phyloP scores from a whole-genome alignment of 2,888 invertebrate species.

The Rhorus exstirpatorius region DNA sequence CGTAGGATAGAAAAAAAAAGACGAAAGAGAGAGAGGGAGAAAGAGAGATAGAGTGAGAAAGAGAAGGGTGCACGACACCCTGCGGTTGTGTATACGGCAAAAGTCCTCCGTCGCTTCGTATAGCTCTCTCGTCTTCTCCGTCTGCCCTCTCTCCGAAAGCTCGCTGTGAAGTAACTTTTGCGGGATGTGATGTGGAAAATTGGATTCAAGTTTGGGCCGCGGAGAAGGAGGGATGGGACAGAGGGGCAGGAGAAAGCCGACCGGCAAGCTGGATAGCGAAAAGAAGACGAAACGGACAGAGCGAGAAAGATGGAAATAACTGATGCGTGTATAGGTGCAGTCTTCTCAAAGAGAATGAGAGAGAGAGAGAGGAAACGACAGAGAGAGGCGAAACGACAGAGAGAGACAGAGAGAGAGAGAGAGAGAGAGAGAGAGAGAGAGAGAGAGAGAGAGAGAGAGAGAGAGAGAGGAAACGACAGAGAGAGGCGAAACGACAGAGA shows the following conservation, averaged over 20 bases:
- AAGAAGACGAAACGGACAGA: constrained; percentile 65
- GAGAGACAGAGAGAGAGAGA: constrained; percentile 9
- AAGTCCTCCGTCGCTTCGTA: constrained; percentile 46
- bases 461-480: constrained; percentile 32
- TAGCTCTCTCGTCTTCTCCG: constrained; percentile 37
- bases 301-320: constrained; percentile 56
- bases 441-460: constrained; percentile 15
- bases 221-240: constrained; percentile 57
- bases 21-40: constrained; percentile 10
- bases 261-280: constrained; percentile 38
- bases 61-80: constrained; percentile 63
- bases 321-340: constrained; percentile 20
- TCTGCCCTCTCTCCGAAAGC: constrained; percentile 57
- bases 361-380: constrained; percentile 3
- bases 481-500: not conserved
- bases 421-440: constrained; percentile 4
- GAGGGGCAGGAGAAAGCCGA: constrained; percentile 47
- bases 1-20: constrained; percentile 4
- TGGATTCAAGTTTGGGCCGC: constrained; percentile 82
- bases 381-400: not conserved
- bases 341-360: constrained; percentile 9
- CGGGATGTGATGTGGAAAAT: constrained; percentile 84
- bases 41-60: constrained; percentile 1
- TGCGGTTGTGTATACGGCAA: constrained; percentile 73
- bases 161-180: constrained; percentile 81